A percentile compares a stretch with the other conserved stretches of the same genome.
phyloP scores from a whole-genome alignment of 2,797 vertebrate genomes.

The Phataginus tetradactyla region DNA sequence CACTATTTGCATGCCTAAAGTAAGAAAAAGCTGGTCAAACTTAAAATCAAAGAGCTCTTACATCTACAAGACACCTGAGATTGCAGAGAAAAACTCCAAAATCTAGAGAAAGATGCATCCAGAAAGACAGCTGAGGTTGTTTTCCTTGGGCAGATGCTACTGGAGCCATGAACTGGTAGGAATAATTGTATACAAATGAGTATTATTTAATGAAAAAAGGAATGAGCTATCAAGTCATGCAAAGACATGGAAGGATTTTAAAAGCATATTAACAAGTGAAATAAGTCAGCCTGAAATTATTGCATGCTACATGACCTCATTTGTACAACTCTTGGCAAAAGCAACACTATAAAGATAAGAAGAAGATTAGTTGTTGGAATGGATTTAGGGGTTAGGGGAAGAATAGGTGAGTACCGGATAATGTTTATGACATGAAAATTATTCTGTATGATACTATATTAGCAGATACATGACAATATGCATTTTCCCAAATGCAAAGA shows the following conservation, averaged over 20 bases:
- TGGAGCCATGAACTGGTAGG: background rate
- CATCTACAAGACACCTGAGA: background rate
- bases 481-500: background rate
- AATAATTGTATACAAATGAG: background rate
- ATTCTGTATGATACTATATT: background rate
- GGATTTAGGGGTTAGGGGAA: background rate
- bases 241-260: background rate
- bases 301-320: background rate
- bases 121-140: background rate
- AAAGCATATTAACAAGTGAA: background rate
- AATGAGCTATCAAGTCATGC: background rate
- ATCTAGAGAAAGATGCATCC: background rate
- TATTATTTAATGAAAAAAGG: background rate
- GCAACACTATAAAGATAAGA: background rate
- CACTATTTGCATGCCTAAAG: background rate
- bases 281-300: background rate
- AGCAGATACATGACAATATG: background rate
- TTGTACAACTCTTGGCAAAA: background rate
- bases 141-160: background rate
- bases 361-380: background rate
- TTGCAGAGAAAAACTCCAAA: background rate
- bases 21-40: background rate
- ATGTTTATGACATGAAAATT: background rate
- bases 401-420: background rate
- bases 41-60: background rate